Evolutionary conservation across 2,113 vertebrate genomes (phyloP), one percentile per base, ranked within the genome.

Genomic region (Myiopsitta monachus): DNA sequence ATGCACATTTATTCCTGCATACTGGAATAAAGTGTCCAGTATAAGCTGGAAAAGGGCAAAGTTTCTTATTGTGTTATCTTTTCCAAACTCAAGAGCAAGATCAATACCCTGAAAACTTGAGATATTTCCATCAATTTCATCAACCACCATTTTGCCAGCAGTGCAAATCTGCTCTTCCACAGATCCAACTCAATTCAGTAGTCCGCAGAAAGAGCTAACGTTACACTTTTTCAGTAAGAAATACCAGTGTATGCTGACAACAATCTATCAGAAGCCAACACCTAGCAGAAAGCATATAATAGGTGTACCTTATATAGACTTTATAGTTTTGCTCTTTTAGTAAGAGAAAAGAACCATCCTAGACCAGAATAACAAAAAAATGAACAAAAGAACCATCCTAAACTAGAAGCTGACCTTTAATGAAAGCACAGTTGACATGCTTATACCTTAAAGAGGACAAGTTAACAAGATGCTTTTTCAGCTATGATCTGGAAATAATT

Each of bases 61-160:
- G 61, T 95, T 96, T 83, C 78, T 59, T 88, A 96, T 76, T 5
- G 1, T 30, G 36, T 73, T 96, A 94, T 92, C 95, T 94, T 66
- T 86, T 89, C 61, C 52, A 93, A 94, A 68, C 59, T 59, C 47
- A 94, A 91, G 38, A 90, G 57, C 55, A 79, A 95, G 95, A 94
- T 94, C 95, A 97, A 87, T 75, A 85, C 52, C 74, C 91, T 66
- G 49, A 78, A 87, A 94, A 89, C 44, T 44, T 84, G 61, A 23
- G 43, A 5, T 82, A 86, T 36, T 86, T 88, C 74, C 46, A 64
- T 52, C 39, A 39, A 7, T 43, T 22, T 87, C 31, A 68, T 68
- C 62, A 62, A 54, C 33, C 77, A 67, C 27, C 39, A 23, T 62
- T 89, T 27, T 44, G 36, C 24, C 66, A 21, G 64, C 33, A 46